These are phyloP conservation scores for Patella pellucida DNA, from an alignment of 2,888 invertebrate species.

Conservation along the genomic window DNA sequence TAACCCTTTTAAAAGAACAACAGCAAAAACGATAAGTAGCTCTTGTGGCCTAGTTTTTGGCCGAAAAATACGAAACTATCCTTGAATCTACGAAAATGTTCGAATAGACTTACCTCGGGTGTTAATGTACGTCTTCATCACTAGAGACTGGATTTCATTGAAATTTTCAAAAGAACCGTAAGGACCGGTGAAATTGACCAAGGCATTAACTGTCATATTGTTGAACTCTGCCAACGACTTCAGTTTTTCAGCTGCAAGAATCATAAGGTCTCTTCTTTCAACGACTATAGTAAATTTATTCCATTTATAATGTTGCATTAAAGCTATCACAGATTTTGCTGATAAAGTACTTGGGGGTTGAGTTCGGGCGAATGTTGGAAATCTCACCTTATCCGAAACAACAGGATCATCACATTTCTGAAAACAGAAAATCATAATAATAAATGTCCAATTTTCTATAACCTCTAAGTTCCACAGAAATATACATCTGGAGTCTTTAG, in stretches of 20 bases:
- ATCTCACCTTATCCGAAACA: conserved; percentile 87
- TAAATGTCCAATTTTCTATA: no score
- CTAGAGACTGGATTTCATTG: conserved; percentile 74
- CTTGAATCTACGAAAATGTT: no score
- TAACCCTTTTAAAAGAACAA: no score
- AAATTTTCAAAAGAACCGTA: conserved; percentile 39
- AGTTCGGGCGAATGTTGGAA: conserved; percentile 90
- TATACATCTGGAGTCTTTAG: no score
- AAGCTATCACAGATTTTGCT: conserved; percentile 89
- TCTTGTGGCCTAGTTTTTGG: no score
- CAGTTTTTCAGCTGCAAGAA: conserved; percentile 81
- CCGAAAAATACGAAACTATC: no score
- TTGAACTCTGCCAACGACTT: conserved; percentile 80
- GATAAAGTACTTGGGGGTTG: conserved; percentile 93
- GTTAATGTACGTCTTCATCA: conserved; percentile 81
- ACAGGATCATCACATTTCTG: conserved; percentile 92
- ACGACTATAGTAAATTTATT: conserved; percentile 80
- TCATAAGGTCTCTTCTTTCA: conserved; percentile 43
- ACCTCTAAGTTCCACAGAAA: no score
- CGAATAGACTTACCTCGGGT: conserved; percentile 80
- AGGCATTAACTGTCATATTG: conserved; percentile 83
- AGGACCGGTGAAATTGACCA: conserved; percentile 72
- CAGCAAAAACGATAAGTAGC: no score
- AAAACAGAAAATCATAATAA: conserved; percentile 51
- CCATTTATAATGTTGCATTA: conserved; percentile 93